Percentiles rank a stretch among this genome's conserved stretches.
phyloP scores from a whole-genome alignment of 2,888 invertebrate species.

The Polydrusus cervinus region DNA sequence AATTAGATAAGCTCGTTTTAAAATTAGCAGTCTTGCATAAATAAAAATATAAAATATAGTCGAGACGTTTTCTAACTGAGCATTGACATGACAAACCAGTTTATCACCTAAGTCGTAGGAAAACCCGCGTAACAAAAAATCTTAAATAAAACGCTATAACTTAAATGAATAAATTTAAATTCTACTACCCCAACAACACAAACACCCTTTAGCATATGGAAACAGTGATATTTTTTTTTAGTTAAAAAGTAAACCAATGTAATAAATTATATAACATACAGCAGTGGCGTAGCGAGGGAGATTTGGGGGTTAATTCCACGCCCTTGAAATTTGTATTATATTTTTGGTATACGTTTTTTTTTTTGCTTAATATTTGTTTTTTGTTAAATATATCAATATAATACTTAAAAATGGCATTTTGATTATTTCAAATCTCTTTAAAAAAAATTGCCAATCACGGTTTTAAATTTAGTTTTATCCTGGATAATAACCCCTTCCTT shows the following conservation, averaged over 20 bases:
- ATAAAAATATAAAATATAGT: conserved; percentile 48
- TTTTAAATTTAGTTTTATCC: too few relatives aligned
- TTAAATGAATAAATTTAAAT: not conserved
- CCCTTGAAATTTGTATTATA: too few relatives aligned
- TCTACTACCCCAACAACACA: conserved; percentile 19
- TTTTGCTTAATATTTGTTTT: too few relatives aligned
- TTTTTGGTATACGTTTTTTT: too few relatives aligned
- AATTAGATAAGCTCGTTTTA: conserved; percentile 55
- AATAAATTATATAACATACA: too few relatives aligned
- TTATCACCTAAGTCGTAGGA: conserved; percentile 26
- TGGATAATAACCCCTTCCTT: too few relatives aligned
- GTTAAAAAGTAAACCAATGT: not conserved
- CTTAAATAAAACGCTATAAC: conserved; percentile 17
- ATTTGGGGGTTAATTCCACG: too few relatives aligned
- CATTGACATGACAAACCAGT: conserved; percentile 26
- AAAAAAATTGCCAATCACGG: too few relatives aligned
- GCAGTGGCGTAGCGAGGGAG: too few relatives aligned
- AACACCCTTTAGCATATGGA: conserved; percentile 10
- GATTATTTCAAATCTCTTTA: too few relatives aligned
- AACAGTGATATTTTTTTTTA: conserved; percentile 8
- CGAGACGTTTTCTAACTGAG: conserved; percentile 44
- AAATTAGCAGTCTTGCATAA: conserved; percentile 58
- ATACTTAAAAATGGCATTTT: too few relatives aligned
- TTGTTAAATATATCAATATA: too few relatives aligned
- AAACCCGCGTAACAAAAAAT: conserved; percentile 25